These are phyloP conservation scores for Pararge aegeria DNA, from an alignment of 1,140 invertebrate species.

Conservation along the genomic window DNA sequence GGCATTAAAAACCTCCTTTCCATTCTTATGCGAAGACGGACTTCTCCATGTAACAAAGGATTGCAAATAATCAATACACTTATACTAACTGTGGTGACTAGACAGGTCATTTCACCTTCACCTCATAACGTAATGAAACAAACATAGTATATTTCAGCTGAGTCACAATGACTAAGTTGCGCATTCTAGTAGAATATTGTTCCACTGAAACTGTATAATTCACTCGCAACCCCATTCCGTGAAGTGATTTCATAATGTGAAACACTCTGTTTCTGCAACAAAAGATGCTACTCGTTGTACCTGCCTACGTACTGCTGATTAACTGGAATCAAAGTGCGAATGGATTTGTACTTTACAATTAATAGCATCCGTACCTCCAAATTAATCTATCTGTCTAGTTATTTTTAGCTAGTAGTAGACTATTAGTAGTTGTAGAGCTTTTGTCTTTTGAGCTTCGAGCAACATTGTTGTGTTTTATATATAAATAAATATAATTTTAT, in stretches of 20 bases:
- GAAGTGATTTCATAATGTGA: conserved; percentile 27
- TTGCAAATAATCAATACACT: background rate
- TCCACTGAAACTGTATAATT: conserved; percentile 25
- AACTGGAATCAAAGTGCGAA: background rate
- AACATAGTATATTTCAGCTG: conserved; percentile 5
- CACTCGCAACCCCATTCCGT: conserved; percentile 21
- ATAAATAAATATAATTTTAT: too few relatives aligned
- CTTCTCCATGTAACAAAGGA: background rate
- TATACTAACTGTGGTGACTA: background rate
- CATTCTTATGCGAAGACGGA: too few relatives aligned
- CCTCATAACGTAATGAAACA: background rate
- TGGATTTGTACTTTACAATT: background rate
- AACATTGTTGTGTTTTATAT: too few relatives aligned
- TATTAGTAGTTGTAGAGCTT: too few relatives aligned
- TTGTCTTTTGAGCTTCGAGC: too few relatives aligned
- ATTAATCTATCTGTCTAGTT: too few relatives aligned
- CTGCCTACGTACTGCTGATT: background rate
- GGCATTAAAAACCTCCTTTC: too few relatives aligned
- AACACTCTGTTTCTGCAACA: conserved; percentile 23
- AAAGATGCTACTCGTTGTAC: conserved; percentile 24
- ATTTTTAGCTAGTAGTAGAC: too few relatives aligned
- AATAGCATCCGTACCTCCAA: too few relatives aligned
- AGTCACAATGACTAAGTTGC: conserved; percentile 23
- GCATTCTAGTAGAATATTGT: conserved; percentile 14
- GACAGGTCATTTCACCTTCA: conserved; percentile 3